Evolutionary conservation across 2,888 invertebrate genomes (phyloP).

Genomic region (Ormyrus rosae): DNA sequence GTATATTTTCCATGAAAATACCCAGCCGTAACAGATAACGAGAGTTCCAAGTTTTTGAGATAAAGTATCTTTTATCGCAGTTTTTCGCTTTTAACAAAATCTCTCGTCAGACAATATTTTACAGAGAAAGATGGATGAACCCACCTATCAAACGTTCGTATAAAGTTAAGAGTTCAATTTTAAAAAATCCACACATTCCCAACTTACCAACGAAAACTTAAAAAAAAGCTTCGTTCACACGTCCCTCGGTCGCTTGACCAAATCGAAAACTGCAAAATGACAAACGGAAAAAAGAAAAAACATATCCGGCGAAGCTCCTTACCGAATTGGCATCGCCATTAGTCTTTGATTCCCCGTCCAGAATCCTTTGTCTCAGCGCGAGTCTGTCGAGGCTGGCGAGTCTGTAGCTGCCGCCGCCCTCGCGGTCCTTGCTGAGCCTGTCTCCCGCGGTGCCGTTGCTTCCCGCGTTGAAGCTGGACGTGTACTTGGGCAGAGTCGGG

Average conservation of each 20-base stretch:
- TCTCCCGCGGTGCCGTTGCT: slow-evolving; percentile 80
- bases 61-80: neutral
- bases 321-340: slow-evolving; percentile 72
- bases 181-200: no score
- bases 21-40: neutral
- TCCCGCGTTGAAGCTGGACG: slow-evolving; percentile 86
- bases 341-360: slow-evolving; percentile 81
- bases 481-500: slow-evolving; percentile 87
- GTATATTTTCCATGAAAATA: no score
- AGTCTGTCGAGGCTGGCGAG: slow-evolving; percentile 89
- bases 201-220: no score
- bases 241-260: no score
- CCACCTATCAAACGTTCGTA: no score
- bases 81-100: no score
- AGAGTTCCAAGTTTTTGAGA: neutral
- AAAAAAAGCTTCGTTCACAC: no score
- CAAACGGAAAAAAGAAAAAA: no score
- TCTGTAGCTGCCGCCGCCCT: slow-evolving; percentile 86
- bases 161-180: no score
- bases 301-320: slow-evolving; percentile 60
- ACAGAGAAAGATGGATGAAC: no score
- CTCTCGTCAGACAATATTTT: no score
- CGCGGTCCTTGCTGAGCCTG: slow-evolving; percentile 81
- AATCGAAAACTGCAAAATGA: no score
- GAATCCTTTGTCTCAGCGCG: slow-evolving; percentile 88